Evolutionary conservation across 1,140 invertebrate genomes (phyloP), one percentile per base, ranked within the genome.

Genomic region (Lutraria rhynchaena): DNA sequence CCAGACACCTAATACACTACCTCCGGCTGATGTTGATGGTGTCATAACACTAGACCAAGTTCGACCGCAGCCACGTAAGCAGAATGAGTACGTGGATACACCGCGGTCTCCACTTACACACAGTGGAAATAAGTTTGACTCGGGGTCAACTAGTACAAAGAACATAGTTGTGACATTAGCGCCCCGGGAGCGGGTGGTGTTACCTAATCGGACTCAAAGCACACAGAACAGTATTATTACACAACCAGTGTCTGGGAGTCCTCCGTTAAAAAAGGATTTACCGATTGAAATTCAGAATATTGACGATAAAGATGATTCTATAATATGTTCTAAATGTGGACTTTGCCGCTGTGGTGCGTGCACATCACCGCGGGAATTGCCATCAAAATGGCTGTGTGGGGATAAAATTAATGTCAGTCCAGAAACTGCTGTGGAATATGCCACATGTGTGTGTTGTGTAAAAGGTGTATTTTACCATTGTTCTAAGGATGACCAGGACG

Each of bases 381-480:
- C 97, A 24, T 95, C 95, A 85, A 94, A 94, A 63, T 98, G 97
- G 97, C 94, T 98, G 81, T 97, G 97, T 93, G 95, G 96, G 92
- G 94, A 96, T 90, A 95, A 95, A 91, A 97, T 96, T 92, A 94
- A 96, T 87, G 96, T 96, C 93, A 97, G 96, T 87, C 96, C 96
- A 60, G 96, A 97, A 90, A 95, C 96, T 76, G 94, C 95, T 84
- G 95, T 98, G 81, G 97, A 98, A 93, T 96, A 96, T 91, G 95
- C 95, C 65, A 96, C 96, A 77, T 98, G 97, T 91, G 94, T 98
- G 92, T 98, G 97, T 93, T 98, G 97, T 92, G 97, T 97, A 84
- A 97, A 98, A 91, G 96, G 95, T 53, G 90, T 97, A 37, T 97
- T 98, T 92, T 99, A 98, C 92, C 97, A 98, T 91, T 98, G 96